A percentile compares a stretch with the other conserved stretches of the same genome.
Conservation (phyloP, 64 coral and sea anemone species). For the Montipora efflorescens region DNA sequence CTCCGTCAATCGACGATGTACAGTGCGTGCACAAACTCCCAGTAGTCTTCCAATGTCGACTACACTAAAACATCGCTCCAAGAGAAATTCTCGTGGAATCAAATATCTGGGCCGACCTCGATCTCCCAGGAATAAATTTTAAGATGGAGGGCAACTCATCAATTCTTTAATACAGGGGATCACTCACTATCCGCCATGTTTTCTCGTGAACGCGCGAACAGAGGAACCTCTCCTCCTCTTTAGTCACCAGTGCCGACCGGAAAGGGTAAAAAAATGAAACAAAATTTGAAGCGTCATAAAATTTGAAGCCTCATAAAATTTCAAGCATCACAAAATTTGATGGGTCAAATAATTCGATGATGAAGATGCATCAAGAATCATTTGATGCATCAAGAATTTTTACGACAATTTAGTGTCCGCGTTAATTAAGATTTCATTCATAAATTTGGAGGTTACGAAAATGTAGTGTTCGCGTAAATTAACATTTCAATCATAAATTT, state of each 20-base stretch:
- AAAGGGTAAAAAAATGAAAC: not conserved
- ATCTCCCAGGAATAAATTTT: not conserved
- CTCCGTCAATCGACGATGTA: not conserved
- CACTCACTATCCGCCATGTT: not conserved
- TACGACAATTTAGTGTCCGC: not conserved
- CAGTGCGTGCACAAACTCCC: conserved; percentile 2
- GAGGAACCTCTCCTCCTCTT: not conserved
- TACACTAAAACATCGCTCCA: not conserved
- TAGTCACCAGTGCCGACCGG: not conserved
- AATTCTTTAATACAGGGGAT: not conserved
- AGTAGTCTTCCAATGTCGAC: conserved; percentile 12
- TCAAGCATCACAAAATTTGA: conserved; percentile 5
- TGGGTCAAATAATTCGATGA: not conserved
- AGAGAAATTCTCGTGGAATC: not conserved
- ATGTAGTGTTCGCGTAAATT: not conserved
- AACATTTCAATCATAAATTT: not conserved
- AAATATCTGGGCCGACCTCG: not conserved
- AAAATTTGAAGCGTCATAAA: not conserved
- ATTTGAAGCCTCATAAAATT: not conserved
- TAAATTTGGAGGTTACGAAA: too few species aligned
- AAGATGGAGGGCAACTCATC: not conserved
- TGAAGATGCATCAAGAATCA: not conserved
- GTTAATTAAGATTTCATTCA: not conserved
- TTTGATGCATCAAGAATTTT: not conserved
- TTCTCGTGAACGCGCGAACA: not conserved